Evolutionary conservation across 2,888 invertebrate species (phyloP).

Genomic region (Philonicus albiceps): DNA sequence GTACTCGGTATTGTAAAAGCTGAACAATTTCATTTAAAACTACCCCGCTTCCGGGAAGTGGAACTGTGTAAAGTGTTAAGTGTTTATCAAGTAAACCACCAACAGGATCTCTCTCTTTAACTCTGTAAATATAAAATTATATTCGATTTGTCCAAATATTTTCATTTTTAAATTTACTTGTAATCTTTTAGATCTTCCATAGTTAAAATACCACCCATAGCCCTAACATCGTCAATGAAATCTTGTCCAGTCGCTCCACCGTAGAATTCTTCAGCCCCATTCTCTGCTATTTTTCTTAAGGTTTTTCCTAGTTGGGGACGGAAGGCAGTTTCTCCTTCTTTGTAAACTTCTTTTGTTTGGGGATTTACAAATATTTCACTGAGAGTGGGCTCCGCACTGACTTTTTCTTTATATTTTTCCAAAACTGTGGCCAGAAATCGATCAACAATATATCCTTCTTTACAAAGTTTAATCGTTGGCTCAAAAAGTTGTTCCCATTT

Average conservation of each 20-base stretch:
- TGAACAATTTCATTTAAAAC: slow-evolving; percentile 84
- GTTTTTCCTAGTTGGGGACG: slow-evolving; percentile 75
- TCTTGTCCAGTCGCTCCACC: slow-evolving; percentile 69
- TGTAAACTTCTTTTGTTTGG: slow-evolving; percentile 66
- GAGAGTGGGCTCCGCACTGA: slow-evolving; percentile 68
- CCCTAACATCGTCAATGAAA: slow-evolving; percentile 72
- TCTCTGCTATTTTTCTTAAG: slow-evolving; percentile 71
- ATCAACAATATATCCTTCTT: slow-evolving; percentile 75
- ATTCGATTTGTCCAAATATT: neutral
- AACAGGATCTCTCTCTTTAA: slow-evolving; percentile 63
- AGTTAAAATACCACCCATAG: too few species aligned
- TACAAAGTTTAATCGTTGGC: slow-evolving; percentile 80
- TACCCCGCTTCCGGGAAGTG: slow-evolving; percentile 84
- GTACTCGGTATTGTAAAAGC: slow-evolving; percentile 65
- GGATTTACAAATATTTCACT: slow-evolving; percentile 69
- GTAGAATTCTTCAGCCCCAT: slow-evolving; percentile 74
- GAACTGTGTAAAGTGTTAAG: slow-evolving; percentile 76
- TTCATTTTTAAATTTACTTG: too few species aligned
- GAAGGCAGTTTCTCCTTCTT: slow-evolving; percentile 71
- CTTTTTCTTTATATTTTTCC: slow-evolving; percentile 63
- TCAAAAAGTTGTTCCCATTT: slow-evolving; percentile 81
- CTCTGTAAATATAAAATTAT: slow-evolving; percentile 49
- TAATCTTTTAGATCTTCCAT: too few species aligned
- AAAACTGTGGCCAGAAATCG: slow-evolving; percentile 71
- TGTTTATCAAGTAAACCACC: slow-evolving; percentile 60